Percentiles rank a stretch among this genome's conserved stretches.
Conservation (phyloP, 1,140 invertebrate species). For the Sycophaga agraensis region DNA sequence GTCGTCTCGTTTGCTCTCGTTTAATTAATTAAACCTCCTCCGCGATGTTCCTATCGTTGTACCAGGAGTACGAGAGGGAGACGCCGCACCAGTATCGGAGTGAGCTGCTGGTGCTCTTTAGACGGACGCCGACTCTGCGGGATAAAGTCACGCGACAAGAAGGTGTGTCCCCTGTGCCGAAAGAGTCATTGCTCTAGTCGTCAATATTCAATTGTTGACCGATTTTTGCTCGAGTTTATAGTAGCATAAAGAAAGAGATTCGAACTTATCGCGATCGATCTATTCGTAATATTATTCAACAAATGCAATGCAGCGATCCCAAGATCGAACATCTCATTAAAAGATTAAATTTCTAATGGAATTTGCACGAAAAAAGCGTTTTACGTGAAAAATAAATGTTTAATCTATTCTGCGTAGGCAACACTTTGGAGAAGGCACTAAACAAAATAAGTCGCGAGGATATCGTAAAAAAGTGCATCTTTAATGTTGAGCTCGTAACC, state of each 20-base stretch:
- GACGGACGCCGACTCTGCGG: constrained; percentile 29
- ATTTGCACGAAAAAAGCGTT: too few species aligned
- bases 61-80: constrained; percentile 48
- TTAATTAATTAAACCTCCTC: background rate
- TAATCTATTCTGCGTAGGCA: constrained; percentile 62
- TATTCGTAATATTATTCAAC: too few species aligned
- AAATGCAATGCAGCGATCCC: too few species aligned
- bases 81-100: constrained; percentile 42
- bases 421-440: constrained; percentile 84
- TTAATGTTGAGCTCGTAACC: constrained; percentile 77
- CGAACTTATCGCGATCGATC: too few species aligned
- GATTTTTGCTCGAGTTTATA: too few species aligned
- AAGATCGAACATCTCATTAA: too few species aligned
- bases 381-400: background rate
- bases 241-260: too few species aligned
- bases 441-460: constrained; percentile 88
- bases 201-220: too few species aligned
- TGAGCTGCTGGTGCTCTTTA: constrained; percentile 47
- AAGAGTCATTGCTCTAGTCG: too few species aligned
- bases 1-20: too few species aligned
- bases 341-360: background rate
- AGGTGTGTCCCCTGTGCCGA: too few species aligned
- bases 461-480: constrained; percentile 88
- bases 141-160: constrained; percentile 22
- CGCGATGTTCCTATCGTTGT: constrained; percentile 50